phyloP scores from a whole-genome alignment of 2,113 vertebrate species.

The Machaerirhynchus nigripectus region DNA sequence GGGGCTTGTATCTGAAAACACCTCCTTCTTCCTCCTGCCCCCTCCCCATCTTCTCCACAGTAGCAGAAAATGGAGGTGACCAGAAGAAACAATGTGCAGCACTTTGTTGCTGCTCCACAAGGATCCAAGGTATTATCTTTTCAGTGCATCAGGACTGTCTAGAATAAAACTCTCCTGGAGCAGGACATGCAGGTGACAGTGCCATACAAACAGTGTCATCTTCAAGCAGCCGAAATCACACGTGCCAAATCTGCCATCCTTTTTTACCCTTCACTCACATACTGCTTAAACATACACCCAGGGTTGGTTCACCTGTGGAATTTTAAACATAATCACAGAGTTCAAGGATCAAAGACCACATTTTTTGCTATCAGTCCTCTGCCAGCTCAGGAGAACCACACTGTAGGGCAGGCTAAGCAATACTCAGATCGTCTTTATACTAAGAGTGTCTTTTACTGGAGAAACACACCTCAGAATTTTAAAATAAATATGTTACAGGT shows the following conservation, averaged over 20 bases:
- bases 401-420: neutral
- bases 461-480: neutral
- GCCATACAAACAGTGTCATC: neutral
- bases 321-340: neutral
- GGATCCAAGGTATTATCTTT: neutral
- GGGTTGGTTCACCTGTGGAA: neutral
- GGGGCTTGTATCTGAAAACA: neutral
- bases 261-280: neutral
- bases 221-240: neutral
- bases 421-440: neutral
- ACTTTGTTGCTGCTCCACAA: neutral
- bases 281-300: neutral
- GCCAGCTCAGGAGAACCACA: neutral
- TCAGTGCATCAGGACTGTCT: neutral
- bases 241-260: neutral
- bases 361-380: neutral
- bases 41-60: neutral
- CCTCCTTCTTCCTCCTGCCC: neutral
- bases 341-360: neutral
- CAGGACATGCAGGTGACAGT: neutral
- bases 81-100: neutral
- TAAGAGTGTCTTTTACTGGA: neutral
- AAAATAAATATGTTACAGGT: neutral
- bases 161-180: neutral
- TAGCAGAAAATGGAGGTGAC: neutral